These are phyloP conservation scores for Polymixis flavicincta DNA, from an alignment of 2,888 invertebrate genomes.

Conservation along the genomic window DNA sequence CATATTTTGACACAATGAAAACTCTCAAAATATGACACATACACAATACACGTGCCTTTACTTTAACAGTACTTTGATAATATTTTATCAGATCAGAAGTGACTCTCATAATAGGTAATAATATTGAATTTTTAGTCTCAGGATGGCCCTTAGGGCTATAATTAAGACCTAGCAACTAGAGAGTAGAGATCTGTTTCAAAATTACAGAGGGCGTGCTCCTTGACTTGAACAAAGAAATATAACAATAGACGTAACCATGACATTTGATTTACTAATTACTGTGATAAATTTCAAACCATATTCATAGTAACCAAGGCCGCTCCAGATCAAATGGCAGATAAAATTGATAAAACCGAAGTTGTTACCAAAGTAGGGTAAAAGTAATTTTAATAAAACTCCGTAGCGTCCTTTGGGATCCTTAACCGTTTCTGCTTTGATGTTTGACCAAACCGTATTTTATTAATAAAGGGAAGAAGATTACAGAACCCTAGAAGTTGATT, in stretches of 20 bases:
- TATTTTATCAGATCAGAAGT: no score
- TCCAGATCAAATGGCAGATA: not conserved
- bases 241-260: slow-evolving; percentile 16
- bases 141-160: no score
- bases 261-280: slow-evolving; percentile 1
- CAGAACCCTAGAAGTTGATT: not conserved
- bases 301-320: no score
- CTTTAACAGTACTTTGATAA: no score
- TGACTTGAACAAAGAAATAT: not conserved
- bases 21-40: no score
- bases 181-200: slow-evolving; percentile 2
- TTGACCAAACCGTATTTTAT: slow-evolving; percentile 17
- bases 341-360: slow-evolving; percentile 5
- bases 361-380: not conserved
- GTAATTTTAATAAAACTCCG: slow-evolving; percentile 35
- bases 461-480: slow-evolving; percentile 9
- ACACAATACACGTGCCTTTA: no score
- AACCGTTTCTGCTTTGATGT: slow-evolving; percentile 26
- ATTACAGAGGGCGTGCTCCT: not conserved
- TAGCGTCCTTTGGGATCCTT: slow-evolving; percentile 2
- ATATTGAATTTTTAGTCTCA: not conserved
- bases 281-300: not conserved
- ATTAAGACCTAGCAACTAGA: slow-evolving; percentile 1
- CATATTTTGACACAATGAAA: no score
- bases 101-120: not conserved